Percentiles rank a stretch among this genome's conserved stretches.
phyloP scores from a whole-genome alignment of 1,140 invertebrate genomes.

The Drosophila quadrilineata region DNA sequence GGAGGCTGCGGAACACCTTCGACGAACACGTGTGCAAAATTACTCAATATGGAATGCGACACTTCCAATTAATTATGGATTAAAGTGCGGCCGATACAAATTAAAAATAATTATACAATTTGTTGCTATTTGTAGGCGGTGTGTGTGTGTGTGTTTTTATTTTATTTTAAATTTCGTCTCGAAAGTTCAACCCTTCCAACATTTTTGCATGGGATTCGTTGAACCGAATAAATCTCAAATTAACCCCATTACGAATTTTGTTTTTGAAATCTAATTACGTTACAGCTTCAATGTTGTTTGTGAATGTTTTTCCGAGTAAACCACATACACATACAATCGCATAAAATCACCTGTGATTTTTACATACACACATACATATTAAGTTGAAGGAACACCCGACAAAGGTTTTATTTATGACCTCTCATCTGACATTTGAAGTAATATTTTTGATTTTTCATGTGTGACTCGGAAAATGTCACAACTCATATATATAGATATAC shows the following conservation, averaged over 20 bases:
- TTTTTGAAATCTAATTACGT: slow-evolving; percentile 22
- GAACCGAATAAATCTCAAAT: slow-evolving; percentile 38
- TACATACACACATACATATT: slow-evolving; percentile 19
- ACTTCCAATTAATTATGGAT: slow-evolving; percentile 14
- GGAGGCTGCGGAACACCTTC: not conserved
- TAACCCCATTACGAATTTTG: slow-evolving; percentile 24
- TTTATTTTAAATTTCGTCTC: not conserved
- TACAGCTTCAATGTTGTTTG: not conserved
- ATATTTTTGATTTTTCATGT: slow-evolving; percentile 48
- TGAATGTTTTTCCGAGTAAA: not conserved
- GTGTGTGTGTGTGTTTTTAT: not conserved
- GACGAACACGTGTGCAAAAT: slow-evolving; percentile 9
- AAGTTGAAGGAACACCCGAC: not conserved
- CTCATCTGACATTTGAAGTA: slow-evolving; percentile 40
- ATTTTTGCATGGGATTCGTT: slow-evolving; percentile 13
- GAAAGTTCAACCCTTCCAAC: not conserved
- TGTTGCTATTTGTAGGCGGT: not conserved
- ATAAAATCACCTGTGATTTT: slow-evolving; percentile 54
- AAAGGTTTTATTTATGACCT: slow-evolving; percentile 48
- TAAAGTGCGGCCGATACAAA: slow-evolving; percentile 1
- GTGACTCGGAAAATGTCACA: not conserved
- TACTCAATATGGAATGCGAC: not conserved
- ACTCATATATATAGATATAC: not conserved
- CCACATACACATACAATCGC: slow-evolving; percentile 34
- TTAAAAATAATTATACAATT: slow-evolving; percentile 1